Percentiles rank a stretch among this genome's conserved stretches.
phyloP scores from a whole-genome alignment of 2,113 vertebrate species.

The Felis catus region F.catus_Fca126_mat1.0 CM031412.1:223140001-223140500 shows the following conservation, averaged over 20 bases:
- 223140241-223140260: background rate
- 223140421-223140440: background rate
- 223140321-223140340: background rate
- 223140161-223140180: background rate
- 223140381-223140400: background rate
- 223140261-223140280: background rate
- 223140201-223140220: rapidly evolving
- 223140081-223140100: background rate
- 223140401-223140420: background rate
- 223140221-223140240: background rate
- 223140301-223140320: background rate
- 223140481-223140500: background rate
- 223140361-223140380: background rate
- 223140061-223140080: background rate
- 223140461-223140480: background rate
- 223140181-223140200: background rate
- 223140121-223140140: background rate
- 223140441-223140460: background rate
- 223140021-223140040: background rate
- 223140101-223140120: background rate
- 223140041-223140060: background rate
- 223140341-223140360: background rate
- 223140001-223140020: background rate
- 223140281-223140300: background rate
- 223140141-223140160: background rate